A percentile compares a stretch with the other conserved stretches of the same genome.
Evolutionary conservation across 2,113 vertebrate genomes (phyloP).

Genomic region (Anolis carolinensis): DNA sequence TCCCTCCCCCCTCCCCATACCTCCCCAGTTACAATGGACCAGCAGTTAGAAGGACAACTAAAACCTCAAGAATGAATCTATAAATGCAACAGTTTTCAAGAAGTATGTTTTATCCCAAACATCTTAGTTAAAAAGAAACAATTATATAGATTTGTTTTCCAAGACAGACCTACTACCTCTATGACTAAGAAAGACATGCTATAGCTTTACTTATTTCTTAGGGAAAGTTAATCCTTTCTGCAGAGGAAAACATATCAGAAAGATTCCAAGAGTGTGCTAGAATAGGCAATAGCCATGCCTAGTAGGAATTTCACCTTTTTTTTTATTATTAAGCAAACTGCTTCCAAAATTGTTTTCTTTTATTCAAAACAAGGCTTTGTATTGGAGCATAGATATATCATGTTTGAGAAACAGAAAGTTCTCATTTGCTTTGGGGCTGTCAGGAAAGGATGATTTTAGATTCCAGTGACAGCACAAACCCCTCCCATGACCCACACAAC

Average conservation of each 20-base stretch:
- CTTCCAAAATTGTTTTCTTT: neutral
- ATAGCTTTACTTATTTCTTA: slow-evolving; percentile 40
- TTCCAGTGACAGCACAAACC: too few relatives aligned
- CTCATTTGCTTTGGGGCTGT: neutral
- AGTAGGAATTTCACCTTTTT: neutral
- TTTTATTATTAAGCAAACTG: neutral
- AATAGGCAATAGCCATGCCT: neutral
- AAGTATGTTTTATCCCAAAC: neutral
- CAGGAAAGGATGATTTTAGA: too few relatives aligned
- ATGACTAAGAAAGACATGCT: neutral
- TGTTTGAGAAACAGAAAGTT: neutral
- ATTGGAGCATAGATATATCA: neutral
- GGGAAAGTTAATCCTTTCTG: slow-evolving; percentile 10
- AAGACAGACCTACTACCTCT: slow-evolving; percentile 2
- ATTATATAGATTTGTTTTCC: slow-evolving; percentile 28
- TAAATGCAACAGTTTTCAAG: slow-evolving; percentile 31
- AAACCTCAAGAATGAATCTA: slow-evolving; percentile 8
- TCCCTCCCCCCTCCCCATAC: neutral
- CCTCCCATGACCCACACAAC: too few relatives aligned
- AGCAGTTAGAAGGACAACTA: slow-evolving; percentile 1
- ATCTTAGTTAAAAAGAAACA: neutral
- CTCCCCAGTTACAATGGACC: neutral
- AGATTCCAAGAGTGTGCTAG: neutral
- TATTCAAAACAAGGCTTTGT: neutral
- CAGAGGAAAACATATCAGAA: neutral